phyloP scores from a whole-genome alignment of 2,797 vertebrate species.

The Microhierax caerulescens region DNA sequence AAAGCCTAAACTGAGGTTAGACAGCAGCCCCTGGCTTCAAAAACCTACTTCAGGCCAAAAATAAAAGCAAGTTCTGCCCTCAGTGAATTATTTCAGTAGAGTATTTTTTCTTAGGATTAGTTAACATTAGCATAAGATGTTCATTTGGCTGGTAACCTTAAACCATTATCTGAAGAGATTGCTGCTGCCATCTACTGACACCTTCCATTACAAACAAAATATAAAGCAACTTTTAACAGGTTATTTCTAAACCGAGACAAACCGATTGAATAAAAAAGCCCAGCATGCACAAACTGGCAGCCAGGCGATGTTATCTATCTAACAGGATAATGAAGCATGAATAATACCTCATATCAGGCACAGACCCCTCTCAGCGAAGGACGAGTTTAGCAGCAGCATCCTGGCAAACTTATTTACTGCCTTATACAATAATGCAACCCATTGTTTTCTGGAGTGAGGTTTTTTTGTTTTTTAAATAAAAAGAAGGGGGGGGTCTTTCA shows the following conservation, averaged over 20 bases:
- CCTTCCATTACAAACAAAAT: neutral
- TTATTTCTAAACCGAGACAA: neutral
- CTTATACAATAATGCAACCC: neutral
- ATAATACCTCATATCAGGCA: neutral
- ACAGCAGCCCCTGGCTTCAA: neutral
- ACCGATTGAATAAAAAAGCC: neutral
- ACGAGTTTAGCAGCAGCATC: neutral
- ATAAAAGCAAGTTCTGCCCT: neutral
- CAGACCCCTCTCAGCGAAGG: neutral
- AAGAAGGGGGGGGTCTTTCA: fast-evolving
- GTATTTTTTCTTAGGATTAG: neutral
- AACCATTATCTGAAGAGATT: conserved; percentile 51
- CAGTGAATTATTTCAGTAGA: neutral
- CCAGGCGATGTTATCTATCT: neutral
- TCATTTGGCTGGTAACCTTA: neutral
- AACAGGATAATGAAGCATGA: neutral
- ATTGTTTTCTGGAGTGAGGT: fast-evolving
- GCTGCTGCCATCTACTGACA: conserved; percentile 77
- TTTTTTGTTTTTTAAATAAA: neutral
- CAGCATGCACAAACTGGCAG: neutral
- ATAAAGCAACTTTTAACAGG: neutral
- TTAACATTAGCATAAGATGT: neutral
- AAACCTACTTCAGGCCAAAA: neutral
- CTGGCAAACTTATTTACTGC: neutral
- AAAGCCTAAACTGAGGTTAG: neutral